A percentile compares a stretch with the other conserved stretches of the same genome.
Evolutionary conservation across 2,113 vertebrate species (phyloP).

Genomic region (Lepus americanus): DNA sequence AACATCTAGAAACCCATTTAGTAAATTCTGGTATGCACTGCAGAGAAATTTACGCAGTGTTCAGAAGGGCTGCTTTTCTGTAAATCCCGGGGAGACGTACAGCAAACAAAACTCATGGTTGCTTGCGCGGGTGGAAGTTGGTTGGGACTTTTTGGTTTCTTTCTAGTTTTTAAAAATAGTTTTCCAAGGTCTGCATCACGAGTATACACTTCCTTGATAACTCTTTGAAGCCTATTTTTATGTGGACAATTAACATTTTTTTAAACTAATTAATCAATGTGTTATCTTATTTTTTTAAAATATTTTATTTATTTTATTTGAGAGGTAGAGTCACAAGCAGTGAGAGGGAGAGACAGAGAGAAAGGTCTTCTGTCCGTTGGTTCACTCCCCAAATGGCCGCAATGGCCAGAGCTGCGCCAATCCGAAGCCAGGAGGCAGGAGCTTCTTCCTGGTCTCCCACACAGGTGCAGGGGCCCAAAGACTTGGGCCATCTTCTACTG

Average conservation of each 20-base stretch:
- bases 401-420: too few relatives aligned
- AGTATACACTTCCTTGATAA: neutral
- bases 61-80: neutral
- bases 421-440: too few relatives aligned
- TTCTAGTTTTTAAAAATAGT: constrained; percentile 18
- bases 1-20: neutral
- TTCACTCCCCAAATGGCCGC: too few relatives aligned
- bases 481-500: too few relatives aligned
- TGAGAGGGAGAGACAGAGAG: too few relatives aligned
- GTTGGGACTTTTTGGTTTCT: neutral
- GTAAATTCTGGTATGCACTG: neutral
- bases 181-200: neutral
- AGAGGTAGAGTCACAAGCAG: too few relatives aligned
- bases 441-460: too few relatives aligned
- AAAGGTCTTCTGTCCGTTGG: too few relatives aligned
- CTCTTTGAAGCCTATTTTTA: neutral
- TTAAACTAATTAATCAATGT: neutral
- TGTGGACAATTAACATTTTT: neutral
- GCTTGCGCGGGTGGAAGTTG: neutral
- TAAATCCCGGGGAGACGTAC: neutral
- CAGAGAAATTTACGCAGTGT: neutral
- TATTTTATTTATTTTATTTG: too few relatives aligned
- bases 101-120: neutral
- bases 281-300: too few relatives aligned
- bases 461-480: too few relatives aligned